A percentile compares a stretch with the other conserved stretches of the same genome.
Evolutionary conservation across 2,888 invertebrate species (phyloP).

Genomic region (Aquatica leii): DNA sequence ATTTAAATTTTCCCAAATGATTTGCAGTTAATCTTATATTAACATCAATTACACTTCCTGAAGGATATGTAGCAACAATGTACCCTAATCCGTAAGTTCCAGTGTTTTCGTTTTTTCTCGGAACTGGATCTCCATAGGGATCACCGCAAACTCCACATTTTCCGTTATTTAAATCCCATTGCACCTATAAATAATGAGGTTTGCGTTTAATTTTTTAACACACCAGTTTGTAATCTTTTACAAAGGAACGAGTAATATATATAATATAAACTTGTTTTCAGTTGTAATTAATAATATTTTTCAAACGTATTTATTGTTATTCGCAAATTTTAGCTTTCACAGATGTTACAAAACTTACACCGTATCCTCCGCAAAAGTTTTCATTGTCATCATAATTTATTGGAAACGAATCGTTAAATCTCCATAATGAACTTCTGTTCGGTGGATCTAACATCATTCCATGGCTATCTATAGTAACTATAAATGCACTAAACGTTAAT

Average conservation of each 20-base stretch:
- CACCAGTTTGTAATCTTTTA: too few relatives aligned
- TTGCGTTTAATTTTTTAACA: not conserved
- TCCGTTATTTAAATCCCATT: slow-evolving; percentile 41
- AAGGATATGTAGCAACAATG: slow-evolving; percentile 54
- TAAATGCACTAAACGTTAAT: too few relatives aligned
- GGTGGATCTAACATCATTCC: slow-evolving; percentile 64
- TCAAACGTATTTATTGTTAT: too few relatives aligned
- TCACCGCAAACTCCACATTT: slow-evolving; percentile 54
- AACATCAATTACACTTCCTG: slow-evolving; percentile 52
- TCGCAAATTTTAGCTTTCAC: too few relatives aligned
- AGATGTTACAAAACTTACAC: too few relatives aligned
- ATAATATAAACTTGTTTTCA: too few relatives aligned
- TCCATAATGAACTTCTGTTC: slow-evolving; percentile 64
- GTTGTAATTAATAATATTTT: too few relatives aligned
- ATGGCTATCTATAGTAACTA: slow-evolving; percentile 50
- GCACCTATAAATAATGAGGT: slow-evolving; percentile 33
- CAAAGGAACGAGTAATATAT: too few relatives aligned
- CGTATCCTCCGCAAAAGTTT: slow-evolving; percentile 63
- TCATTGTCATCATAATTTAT: slow-evolving; percentile 63
- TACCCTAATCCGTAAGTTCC: slow-evolving; percentile 60
- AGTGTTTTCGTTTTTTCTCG: slow-evolving; percentile 59
- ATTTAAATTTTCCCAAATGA: slow-evolving; percentile 55
- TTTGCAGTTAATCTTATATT: slow-evolving; percentile 57
- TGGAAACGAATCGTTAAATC: slow-evolving; percentile 59
- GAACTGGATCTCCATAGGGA: slow-evolving; percentile 52